Percentiles rank a stretch among this genome's conserved stretches.
These are phyloP conservation scores for Aurelia aurita complex sp. Pacific DNA, from an alignment of 30 jellyfish, hydroid and myxozoan species.

Conservation along the genomic window DNA sequence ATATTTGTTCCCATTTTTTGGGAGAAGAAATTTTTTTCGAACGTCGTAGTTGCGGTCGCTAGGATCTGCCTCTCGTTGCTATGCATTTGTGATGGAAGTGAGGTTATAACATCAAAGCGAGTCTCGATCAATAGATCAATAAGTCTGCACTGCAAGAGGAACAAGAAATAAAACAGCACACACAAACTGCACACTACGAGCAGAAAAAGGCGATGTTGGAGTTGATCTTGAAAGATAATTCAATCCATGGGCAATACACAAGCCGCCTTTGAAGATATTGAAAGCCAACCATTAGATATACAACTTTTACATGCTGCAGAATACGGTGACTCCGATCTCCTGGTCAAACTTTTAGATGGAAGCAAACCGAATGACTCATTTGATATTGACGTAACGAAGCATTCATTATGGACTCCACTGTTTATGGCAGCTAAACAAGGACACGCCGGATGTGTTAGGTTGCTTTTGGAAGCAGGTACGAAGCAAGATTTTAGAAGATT, in stretches of 20 bases:
- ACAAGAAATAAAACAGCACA: background rate
- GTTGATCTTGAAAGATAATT: background rate
- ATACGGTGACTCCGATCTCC: slow-evolving; percentile 30
- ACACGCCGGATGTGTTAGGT: slow-evolving; percentile 44
- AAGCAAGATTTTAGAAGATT: background rate
- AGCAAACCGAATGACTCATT: background rate
- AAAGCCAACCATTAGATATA: slow-evolving; percentile 22
- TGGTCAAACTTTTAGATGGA: slow-evolving; percentile 6
- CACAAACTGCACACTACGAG: background rate
- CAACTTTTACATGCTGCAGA: slow-evolving; percentile 46
- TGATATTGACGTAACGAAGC: slow-evolving; percentile 30
- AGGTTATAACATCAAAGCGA: background rate
- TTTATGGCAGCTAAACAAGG: slow-evolving; percentile 74
- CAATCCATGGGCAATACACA: slow-evolving; percentile 35
- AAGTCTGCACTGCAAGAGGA: background rate
- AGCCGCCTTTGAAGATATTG: slow-evolving; percentile 19
- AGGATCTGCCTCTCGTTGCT: too few species aligned
- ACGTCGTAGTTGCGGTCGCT: too few species aligned
- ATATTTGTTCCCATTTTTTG: too few species aligned
- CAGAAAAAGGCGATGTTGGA: background rate
- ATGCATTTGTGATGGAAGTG: too few species aligned
- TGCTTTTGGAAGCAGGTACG: slow-evolving; percentile 36
- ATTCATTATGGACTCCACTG: slow-evolving; percentile 59
- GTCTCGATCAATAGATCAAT: slow-evolving; percentile 23
- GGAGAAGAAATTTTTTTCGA: too few species aligned